Evolutionary conservation across 2,113 vertebrate species (phyloP).

Genomic region (Sciurus niger): DNA sequence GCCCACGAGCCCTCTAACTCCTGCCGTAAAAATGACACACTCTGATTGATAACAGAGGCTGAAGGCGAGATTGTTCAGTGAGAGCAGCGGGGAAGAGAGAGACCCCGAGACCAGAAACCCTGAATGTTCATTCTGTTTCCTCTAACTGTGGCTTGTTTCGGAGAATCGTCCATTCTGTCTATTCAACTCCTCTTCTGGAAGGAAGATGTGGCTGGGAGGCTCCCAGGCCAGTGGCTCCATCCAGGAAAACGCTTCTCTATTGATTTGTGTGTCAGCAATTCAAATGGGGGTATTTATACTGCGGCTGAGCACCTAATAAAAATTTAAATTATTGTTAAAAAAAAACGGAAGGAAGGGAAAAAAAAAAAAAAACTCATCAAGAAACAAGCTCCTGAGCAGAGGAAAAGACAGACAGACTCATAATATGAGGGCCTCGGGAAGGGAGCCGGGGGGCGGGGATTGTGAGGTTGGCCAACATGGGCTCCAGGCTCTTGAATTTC

Average conservation of each 20-base stretch:
- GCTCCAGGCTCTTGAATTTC: neutral
- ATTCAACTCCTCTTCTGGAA: constrained; percentile 62
- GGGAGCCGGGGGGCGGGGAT: neutral
- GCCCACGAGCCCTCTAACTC: neutral
- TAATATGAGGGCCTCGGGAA: neutral
- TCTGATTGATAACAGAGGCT: neutral
- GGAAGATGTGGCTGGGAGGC: neutral
- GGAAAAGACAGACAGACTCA: neutral
- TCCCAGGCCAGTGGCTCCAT: constrained; percentile 42
- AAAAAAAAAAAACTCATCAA: neutral
- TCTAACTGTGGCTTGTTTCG: constrained; percentile 63
- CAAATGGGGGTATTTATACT: constrained; percentile 81
- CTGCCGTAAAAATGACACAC: neutral
- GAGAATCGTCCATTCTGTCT: constrained; percentile 70
- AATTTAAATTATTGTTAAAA: constrained; percentile 81
- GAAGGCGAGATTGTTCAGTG: constrained; percentile 41
- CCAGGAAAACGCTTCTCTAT: constrained; percentile 69
- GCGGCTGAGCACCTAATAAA: constrained; percentile 81
- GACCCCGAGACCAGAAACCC: neutral
- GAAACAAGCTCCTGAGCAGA: constrained; percentile 28
- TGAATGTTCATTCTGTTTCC: constrained; percentile 57
- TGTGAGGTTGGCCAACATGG: neutral
- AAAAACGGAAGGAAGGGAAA: neutral
- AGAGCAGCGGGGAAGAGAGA: neutral
- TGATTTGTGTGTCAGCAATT: constrained; percentile 79